These are phyloP conservation scores for Dinocampus coccinellae DNA, from an alignment of 2,888 invertebrate genomes.

Conservation along the genomic window DNA sequence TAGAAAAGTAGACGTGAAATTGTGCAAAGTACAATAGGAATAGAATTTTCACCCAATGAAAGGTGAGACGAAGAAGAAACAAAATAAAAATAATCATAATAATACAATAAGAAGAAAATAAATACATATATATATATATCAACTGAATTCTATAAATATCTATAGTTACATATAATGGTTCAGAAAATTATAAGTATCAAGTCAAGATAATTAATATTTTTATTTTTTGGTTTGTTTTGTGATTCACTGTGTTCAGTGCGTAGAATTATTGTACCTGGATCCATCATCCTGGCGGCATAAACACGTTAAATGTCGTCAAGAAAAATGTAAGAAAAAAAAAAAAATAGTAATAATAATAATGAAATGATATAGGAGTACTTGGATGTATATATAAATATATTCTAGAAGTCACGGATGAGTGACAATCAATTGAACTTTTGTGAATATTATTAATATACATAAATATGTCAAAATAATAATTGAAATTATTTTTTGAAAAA, in stretches of 20 bases:
- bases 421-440: slow-evolving; percentile 13
- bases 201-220: too few species aligned
- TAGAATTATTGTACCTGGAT: slow-evolving; percentile 46
- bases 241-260: background rate
- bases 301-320: slow-evolving; percentile 34
- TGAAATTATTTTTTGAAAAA: background rate
- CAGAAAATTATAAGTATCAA: too few species aligned
- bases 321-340: slow-evolving; percentile 8
- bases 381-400: slow-evolving; percentile 2
- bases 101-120: background rate
- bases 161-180: too few species aligned
- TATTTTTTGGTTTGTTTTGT: background rate
- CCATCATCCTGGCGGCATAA: slow-evolving; percentile 50
- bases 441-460: background rate
- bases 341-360: too few species aligned
- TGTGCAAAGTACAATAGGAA: slow-evolving; percentile 7
- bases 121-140: too few species aligned
- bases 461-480: background rate
- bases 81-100: too few species aligned
- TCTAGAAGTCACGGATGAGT: slow-evolving; percentile 1
- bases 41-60: background rate
- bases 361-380: background rate
- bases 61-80: background rate
- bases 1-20: background rate
- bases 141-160: too few species aligned